phyloP scores from a whole-genome alignment of 2,888 invertebrate species.

The Helobdella robusta region DNA sequence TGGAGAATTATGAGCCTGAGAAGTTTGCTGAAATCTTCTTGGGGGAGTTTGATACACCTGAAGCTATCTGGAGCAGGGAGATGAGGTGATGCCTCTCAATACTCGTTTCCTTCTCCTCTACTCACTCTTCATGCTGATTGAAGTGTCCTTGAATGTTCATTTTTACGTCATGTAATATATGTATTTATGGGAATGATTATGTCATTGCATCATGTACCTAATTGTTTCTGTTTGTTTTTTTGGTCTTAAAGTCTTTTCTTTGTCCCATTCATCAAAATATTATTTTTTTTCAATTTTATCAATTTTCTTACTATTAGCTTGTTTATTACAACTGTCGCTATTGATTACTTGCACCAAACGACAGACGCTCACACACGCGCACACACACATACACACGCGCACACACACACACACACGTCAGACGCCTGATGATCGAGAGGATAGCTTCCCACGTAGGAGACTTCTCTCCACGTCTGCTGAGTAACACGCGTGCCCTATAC shows the following conservation, averaged over 20 bases:
- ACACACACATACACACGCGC: too few species aligned
- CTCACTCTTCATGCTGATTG: too few species aligned
- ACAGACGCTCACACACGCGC: too few species aligned
- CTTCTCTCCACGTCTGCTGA: constrained; percentile 83
- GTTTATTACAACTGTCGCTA: too few species aligned
- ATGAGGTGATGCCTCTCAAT: constrained; percentile 62
- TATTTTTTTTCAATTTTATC: too few species aligned
- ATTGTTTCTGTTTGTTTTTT: not conserved
- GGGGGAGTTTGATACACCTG: constrained; percentile 97
- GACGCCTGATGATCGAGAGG: constrained; percentile 88
- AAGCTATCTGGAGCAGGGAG: constrained; percentile 96
- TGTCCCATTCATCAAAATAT: too few species aligned
- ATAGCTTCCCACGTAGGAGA: constrained; percentile 94
- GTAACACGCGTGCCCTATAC: constrained; percentile 87
- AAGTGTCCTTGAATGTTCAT: too few species aligned
- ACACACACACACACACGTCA: too few species aligned
- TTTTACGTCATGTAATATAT: too few species aligned
- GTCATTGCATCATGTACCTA: not conserved
- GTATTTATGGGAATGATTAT: not conserved
- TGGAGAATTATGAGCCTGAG: constrained; percentile 94
- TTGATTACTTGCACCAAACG: too few species aligned
- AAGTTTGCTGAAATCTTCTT: constrained; percentile 81
- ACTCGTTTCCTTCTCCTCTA: not conserved
- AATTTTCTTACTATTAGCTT: too few species aligned
- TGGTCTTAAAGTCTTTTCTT: too few species aligned